These are phyloP conservation scores for Neodiprion fabricii DNA, from an alignment of 1,140 invertebrate species.

Conservation along the genomic window DNA sequence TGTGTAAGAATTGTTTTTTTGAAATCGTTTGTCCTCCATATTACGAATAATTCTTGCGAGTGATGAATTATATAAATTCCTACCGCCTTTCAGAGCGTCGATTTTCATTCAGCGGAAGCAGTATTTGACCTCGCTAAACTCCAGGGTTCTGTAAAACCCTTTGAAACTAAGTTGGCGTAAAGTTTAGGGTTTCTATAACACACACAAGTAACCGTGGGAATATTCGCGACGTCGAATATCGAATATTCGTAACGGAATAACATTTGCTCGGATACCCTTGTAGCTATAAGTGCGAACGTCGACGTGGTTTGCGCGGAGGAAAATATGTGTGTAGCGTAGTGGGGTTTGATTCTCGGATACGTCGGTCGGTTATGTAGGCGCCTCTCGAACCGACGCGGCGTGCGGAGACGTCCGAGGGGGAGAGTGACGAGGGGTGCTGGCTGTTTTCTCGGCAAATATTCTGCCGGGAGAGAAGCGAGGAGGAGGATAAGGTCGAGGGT, in stretches of 20 bases:
- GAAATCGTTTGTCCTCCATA: too few relatives aligned
- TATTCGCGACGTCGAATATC: background rate
- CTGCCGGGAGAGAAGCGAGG: background rate
- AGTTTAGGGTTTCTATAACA: background rate
- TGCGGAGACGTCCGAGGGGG: background rate
- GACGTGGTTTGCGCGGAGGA: background rate
- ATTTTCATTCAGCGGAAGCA: too few relatives aligned
- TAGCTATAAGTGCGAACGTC: too few relatives aligned
- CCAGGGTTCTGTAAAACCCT: too few relatives aligned
- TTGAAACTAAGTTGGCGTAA: too few relatives aligned
- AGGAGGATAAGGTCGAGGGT: background rate
- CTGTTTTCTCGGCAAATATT: constrained; percentile 3
- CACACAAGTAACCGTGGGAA: background rate
- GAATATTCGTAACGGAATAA: background rate
- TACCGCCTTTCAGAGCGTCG: too few relatives aligned
- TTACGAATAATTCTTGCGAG: too few relatives aligned
- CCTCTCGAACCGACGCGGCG: background rate
- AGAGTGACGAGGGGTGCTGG: background rate
- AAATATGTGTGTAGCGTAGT: background rate
- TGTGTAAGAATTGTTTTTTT: too few relatives aligned
- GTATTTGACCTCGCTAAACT: too few relatives aligned
- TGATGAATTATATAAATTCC: too few relatives aligned
- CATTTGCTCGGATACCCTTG: background rate
- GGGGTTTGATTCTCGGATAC: background rate
- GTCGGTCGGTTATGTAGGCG: background rate